These are phyloP conservation scores for Nycticebus coucang DNA, from an alignment of 2,113 vertebrate species.

Conservation along the genomic window DNA sequence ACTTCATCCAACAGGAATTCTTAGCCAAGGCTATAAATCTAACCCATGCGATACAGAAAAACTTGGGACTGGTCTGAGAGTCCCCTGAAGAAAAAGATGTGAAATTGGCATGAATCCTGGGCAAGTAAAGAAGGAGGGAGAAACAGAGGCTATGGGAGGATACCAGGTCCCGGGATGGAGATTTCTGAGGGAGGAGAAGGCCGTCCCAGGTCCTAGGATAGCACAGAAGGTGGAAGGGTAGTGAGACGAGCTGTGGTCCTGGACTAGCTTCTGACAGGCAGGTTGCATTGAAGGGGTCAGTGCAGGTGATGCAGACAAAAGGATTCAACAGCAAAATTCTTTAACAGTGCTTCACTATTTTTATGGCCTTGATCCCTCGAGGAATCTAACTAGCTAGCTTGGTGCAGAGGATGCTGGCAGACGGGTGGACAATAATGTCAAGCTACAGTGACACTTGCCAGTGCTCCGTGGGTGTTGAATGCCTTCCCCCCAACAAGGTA, in stretches of 20 bases:
- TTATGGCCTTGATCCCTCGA: not conserved
- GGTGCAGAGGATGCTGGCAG: not conserved
- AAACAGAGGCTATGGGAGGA: not conserved
- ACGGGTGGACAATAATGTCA: not conserved
- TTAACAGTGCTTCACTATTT: not conserved
- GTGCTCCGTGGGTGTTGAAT: fast-evolving
- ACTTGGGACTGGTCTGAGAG: not conserved
- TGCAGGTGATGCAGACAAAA: not conserved
- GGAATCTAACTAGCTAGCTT: not conserved
- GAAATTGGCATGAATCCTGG: not conserved
- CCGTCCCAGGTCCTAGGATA: not conserved
- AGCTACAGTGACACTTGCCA: no score
- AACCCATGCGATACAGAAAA: fast-evolving
- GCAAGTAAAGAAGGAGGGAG: not conserved
- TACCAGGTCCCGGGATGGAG: not conserved
- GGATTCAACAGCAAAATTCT: not conserved
- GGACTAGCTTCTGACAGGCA: fast-evolving
- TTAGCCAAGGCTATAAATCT: not conserved
- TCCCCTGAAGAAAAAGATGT: not conserved
- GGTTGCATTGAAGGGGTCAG: not conserved
- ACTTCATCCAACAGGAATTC: not conserved
- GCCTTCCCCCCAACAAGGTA: not conserved
- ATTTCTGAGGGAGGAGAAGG: not conserved
- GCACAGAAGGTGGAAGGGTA: fast-evolving
- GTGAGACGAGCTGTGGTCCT: not conserved